Conservation (phyloP, 2,888 invertebrate species). For the Dasypolia templi region DNA sequence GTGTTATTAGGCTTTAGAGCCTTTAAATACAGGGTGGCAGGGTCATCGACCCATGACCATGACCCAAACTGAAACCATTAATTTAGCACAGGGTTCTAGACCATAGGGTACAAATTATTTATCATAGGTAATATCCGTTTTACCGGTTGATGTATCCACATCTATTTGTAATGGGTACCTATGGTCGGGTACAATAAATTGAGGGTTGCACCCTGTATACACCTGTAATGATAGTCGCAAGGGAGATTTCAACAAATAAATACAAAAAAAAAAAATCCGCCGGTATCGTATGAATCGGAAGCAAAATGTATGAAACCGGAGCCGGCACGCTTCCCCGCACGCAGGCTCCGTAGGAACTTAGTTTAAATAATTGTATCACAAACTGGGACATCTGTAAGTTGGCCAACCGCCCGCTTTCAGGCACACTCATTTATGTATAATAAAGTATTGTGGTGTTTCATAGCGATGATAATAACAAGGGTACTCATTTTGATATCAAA, state of each 20-base stretch:
- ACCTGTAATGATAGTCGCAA: too few species aligned
- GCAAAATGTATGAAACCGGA: slow-evolving; percentile 41
- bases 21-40: neutral
- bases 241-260: too few species aligned
- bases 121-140: too few species aligned
- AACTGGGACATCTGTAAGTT: slow-evolving; percentile 65
- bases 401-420: slow-evolving; percentile 46
- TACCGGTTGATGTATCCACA: too few species aligned
- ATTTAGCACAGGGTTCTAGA: too few species aligned
- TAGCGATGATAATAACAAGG: slow-evolving; percentile 23
- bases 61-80: too few species aligned
- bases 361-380: slow-evolving; percentile 67
- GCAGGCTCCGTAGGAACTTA: slow-evolving; percentile 49
- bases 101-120: too few species aligned
- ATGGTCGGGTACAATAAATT: too few species aligned
- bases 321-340: slow-evolving; percentile 40
- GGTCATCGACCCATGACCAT: too few species aligned
- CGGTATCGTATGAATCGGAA: slow-evolving; percentile 41
- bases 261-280: slow-evolving; percentile 25
- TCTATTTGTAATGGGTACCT: too few species aligned
- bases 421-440: slow-evolving; percentile 35
- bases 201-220: too few species aligned
- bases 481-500: neutral
- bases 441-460: slow-evolving; percentile 20
- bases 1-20: neutral